Evolutionary conservation across 30 jellyfish, hydroid and myxozoan genomes (phyloP), one percentile per base, ranked within the genome.

Genomic region (Mastigias papua): DNA sequence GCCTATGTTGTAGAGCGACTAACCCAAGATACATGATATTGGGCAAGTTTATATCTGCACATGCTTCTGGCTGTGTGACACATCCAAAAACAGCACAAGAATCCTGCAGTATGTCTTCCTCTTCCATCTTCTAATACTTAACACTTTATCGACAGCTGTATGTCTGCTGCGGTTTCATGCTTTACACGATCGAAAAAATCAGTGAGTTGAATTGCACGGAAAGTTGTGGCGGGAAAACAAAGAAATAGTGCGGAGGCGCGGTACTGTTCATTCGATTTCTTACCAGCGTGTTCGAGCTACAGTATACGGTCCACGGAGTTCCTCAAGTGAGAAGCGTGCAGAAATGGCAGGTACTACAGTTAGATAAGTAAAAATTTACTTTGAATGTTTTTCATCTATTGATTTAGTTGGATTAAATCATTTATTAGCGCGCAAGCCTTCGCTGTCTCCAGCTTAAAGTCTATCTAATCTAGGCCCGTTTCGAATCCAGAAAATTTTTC

Each of bases 11-110:
- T 67, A 93, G 48, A 15, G 98, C 98, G 80, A 80, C 90, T 48
- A 93, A 85, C 27, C 93, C 98, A 34, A 80, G 96, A 54, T 93
- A 87, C 81, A 88, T 54, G 34, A 82, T 49, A 34, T 82, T 75
- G 25, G 87, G 70, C 23, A 93, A 51, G 80, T 65, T 80, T 62
- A 78, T 69, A 32, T 32, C 68, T 16, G 35, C 88, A 11, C 51
- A 62, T 10, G 22, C 65, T 34, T 82, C 88, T 0, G 74, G 93
- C 20, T 82, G 17, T 48, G 94, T 60, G 19, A 81, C 90, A 84
- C 97, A 93, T 16, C 98, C 98, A 75, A 93, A 93, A 21, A 93
- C 95, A 20, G 98, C 98, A 67, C 98, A 93, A 4, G 98, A 82
- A 58, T 93, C 98, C 46, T 91, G 70, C 69, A 93, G 66, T 8